These are phyloP conservation scores for Geococcyx californianus DNA, from an alignment of 2,113 vertebrate species.

Conservation along the genomic window DNA sequence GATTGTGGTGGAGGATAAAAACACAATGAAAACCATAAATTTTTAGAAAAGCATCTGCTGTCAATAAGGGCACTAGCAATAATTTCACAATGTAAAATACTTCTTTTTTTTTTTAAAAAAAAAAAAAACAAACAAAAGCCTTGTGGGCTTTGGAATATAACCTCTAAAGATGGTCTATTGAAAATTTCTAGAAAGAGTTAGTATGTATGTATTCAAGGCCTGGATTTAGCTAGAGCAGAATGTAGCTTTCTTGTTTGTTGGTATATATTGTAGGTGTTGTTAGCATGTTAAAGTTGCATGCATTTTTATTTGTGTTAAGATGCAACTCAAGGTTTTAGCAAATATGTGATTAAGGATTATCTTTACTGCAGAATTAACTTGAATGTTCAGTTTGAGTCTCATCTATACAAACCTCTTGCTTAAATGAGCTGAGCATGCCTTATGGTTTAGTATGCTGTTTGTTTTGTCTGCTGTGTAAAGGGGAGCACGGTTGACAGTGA, in stretches of 20 bases:
- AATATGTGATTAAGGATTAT: background rate
- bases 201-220: background rate
- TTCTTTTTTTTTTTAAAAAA: background rate
- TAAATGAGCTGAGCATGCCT: background rate
- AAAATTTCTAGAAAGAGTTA: background rate
- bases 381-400: background rate
- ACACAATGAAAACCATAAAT: background rate
- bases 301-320: background rate
- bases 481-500: background rate
- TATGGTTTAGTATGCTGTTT: background rate
- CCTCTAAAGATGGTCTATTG: background rate
- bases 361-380: background rate
- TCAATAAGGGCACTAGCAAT: background rate
- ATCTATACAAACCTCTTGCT: background rate
- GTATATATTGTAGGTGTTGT: background rate
- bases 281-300: background rate
- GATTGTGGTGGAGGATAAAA: background rate
- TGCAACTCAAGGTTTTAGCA: background rate
- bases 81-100: too few relatives aligned
- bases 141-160: background rate
- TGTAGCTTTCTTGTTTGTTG: background rate
- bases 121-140: too few relatives aligned
- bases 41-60: background rate
- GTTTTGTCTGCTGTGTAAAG: background rate
- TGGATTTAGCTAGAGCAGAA: background rate